These are phyloP conservation scores for Himalopsyche anomala DNA, from an alignment of 2,888 invertebrate species.

Conservation along the genomic window DNA sequence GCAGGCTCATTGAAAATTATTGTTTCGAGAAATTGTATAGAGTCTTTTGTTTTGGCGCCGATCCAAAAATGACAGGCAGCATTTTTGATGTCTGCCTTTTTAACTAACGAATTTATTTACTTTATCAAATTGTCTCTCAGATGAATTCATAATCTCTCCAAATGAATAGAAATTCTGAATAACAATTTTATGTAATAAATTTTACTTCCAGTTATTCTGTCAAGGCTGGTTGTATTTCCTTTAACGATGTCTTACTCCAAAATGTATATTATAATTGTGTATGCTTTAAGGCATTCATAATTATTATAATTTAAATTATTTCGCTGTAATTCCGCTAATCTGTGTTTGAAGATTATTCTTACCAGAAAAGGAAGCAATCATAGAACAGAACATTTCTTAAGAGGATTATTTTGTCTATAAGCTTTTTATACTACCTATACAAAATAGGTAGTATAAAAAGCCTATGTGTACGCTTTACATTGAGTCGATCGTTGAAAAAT, in stretches of 20 bases:
- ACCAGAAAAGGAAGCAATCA: too few relatives aligned
- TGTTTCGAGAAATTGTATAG: not conserved
- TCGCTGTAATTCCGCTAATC: too few relatives aligned
- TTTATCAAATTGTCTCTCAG: not conserved
- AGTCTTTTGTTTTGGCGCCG: not conserved
- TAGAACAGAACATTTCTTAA: too few relatives aligned
- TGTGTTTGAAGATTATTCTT: too few relatives aligned
- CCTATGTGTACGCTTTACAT: too few relatives aligned
- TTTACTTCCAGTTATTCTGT: not conserved
- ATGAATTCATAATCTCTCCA: not conserved
- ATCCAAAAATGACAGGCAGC: not conserved
- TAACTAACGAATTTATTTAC: not conserved
- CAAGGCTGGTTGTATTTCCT: not conserved
- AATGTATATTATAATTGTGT: not conserved
- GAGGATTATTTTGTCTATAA: too few relatives aligned
- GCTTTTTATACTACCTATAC: too few relatives aligned
- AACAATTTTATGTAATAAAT: not conserved
- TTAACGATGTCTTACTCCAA: not conserved
- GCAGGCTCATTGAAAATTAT: not conserved
- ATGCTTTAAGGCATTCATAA: not conserved
- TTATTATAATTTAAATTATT: too few relatives aligned
- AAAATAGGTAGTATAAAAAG: too few relatives aligned
- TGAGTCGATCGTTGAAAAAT: too few relatives aligned
- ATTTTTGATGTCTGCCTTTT: not conserved
- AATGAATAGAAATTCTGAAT: slow-evolving; percentile 7